phyloP scores from a whole-genome alignment of 2,113 vertebrate genomes.

The Harpagus bidentatus region DNA sequence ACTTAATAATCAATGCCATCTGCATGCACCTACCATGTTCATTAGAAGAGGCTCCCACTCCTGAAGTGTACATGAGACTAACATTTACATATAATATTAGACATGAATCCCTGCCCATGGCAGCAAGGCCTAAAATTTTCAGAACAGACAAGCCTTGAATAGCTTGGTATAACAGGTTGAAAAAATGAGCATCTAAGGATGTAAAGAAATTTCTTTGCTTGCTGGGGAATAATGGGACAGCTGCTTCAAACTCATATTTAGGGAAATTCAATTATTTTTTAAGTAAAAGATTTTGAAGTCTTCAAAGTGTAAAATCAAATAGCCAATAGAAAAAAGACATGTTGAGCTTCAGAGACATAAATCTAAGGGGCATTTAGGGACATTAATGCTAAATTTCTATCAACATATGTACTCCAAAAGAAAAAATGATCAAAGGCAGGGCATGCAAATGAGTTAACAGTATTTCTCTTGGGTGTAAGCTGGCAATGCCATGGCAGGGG shows the following conservation, averaged over 20 bases:
- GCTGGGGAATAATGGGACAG: background rate
- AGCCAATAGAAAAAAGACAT: background rate
- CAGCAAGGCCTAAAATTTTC: background rate
- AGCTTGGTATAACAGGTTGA: background rate
- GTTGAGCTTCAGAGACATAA: background rate
- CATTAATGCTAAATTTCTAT: background rate
- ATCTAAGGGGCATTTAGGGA: background rate
- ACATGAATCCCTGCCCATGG: background rate
- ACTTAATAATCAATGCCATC: background rate
- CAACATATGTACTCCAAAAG: rapidly evolving
- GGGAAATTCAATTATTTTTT: background rate
- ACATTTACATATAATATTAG: background rate
- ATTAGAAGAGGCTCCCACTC: background rate
- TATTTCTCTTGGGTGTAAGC: background rate
- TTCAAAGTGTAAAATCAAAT: background rate
- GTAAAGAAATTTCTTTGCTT: background rate
- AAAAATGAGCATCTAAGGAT: background rate
- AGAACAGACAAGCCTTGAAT: background rate
- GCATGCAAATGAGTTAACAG: background rate
- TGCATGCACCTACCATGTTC: background rate
- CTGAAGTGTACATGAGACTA: background rate
- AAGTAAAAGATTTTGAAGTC: background rate
- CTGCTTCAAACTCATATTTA: background rate
- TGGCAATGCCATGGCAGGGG: background rate
- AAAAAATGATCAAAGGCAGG: background rate